Evolutionary conservation across 2,113 vertebrate species (phyloP).

Genomic region (Siniperca chuatsi): DNA sequence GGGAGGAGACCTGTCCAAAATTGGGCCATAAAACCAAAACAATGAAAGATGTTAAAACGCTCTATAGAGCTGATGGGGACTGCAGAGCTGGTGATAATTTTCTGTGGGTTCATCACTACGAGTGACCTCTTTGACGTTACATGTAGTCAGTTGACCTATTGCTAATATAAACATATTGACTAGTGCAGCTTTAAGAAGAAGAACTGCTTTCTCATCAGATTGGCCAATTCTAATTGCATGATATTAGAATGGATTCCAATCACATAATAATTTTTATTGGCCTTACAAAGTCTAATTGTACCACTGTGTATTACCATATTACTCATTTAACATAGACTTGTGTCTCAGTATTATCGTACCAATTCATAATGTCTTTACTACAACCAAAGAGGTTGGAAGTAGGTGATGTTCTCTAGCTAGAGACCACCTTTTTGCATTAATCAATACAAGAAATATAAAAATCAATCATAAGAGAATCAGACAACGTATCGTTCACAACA

Average conservation of each 20-base stretch:
- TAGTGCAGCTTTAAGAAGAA: not conserved
- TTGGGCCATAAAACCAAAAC: not conserved
- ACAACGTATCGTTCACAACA: not conserved
- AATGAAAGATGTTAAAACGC: not conserved
- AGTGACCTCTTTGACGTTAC: not conserved
- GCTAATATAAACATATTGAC: slow-evolving; percentile 9
- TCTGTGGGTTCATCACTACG: not conserved
- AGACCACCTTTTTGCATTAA: not conserved
- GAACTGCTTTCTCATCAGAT: not conserved
- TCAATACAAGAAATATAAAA: slow-evolving; percentile 4
- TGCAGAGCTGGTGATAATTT: not conserved
- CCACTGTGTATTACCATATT: not conserved
- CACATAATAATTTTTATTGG: not conserved
- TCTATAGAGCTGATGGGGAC: not conserved
- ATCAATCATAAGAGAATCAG: not conserved
- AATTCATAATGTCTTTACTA: not conserved
- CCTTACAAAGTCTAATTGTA: not conserved
- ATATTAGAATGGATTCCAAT: not conserved
- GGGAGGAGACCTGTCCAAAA: too few species aligned
- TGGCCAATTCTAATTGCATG: not conserved
- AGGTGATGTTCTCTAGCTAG: not conserved
- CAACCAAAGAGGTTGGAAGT: not conserved
- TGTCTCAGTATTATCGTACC: not conserved
- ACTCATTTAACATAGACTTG: not conserved
- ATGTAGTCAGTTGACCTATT: not conserved